phyloP scores from a whole-genome alignment of 2,888 invertebrate genomes.

The Mechanitis mazaeus region DNA sequence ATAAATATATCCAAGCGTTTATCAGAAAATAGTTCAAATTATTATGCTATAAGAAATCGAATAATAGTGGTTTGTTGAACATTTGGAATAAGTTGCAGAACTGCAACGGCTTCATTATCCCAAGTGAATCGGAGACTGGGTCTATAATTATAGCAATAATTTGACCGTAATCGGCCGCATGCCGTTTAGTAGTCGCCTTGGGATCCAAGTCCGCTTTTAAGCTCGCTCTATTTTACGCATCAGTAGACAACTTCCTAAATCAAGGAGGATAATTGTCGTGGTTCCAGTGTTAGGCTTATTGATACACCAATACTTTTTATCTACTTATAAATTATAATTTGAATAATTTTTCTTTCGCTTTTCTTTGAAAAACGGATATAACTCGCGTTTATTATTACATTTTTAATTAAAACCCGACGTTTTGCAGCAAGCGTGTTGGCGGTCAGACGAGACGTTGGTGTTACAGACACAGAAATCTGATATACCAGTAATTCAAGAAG shows the following conservation, averaged over 20 bases:
- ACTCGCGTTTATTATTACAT: no score
- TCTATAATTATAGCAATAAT: constrained; percentile 72
- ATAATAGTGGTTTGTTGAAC: neutral
- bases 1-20: no score
- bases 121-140: constrained; percentile 48
- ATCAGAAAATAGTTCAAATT: neutral
- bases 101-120: constrained; percentile 57
- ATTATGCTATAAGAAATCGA: neutral
- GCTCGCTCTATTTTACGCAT: constrained; percentile 65
- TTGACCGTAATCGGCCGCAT: constrained; percentile 70
- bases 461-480: no score
- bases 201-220: constrained; percentile 68
- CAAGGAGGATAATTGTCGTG: constrained; percentile 59
- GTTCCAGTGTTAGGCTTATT: constrained; percentile 43
- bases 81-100: constrained; percentile 46
- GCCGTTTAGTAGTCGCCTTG: constrained; percentile 69
- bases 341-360: no score
- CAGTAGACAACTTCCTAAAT: constrained; percentile 66
- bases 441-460: no score
- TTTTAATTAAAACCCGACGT: no score
- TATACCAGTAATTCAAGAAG: no score
- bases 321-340: neutral
- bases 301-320: constrained; percentile 32
- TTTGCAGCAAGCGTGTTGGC: no score
- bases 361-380: no score